Conservation (phyloP, 1,140 invertebrate genomes). For the Caenorhabditis tropicalis region DNA sequence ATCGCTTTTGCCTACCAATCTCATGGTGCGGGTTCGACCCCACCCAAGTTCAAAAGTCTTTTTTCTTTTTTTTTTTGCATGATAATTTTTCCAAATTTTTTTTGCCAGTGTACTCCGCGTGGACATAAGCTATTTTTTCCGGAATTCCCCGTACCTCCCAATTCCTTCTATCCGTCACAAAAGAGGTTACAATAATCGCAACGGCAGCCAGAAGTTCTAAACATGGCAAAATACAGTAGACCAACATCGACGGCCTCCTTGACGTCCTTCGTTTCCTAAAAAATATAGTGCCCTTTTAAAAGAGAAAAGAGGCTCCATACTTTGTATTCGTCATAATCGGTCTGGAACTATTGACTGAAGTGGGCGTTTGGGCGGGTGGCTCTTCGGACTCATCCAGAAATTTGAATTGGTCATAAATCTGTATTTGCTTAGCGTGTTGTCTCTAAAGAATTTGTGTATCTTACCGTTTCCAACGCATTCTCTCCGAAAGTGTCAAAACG, state of each 20-base stretch:
- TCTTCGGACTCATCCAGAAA: constrained; percentile 36
- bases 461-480: constrained; percentile 39
- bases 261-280: neutral
- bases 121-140: no score
- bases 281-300: neutral
- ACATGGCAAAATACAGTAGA: neutral
- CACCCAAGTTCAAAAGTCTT: no score
- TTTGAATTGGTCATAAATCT: constrained; percentile 40
- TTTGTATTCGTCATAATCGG: constrained; percentile 11
- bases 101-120: no score
- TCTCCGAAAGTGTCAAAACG: constrained; percentile 21
- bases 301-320: neutral
- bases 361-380: neutral
- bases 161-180: constrained; percentile 7
- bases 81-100: no score
- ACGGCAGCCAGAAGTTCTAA: neutral
- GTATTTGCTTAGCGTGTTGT: constrained; percentile 15
- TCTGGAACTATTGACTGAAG: constrained; percentile 20
- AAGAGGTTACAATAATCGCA: neutral
- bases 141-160: no score
- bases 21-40: no score
- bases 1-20: no score
- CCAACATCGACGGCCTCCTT: neutral
- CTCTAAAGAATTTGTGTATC: neutral
- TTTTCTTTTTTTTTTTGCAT: no score